Evolutionary conservation across 2,113 vertebrate species (phyloP).

Genomic region (Aphelocoma coerulescens): DNA sequence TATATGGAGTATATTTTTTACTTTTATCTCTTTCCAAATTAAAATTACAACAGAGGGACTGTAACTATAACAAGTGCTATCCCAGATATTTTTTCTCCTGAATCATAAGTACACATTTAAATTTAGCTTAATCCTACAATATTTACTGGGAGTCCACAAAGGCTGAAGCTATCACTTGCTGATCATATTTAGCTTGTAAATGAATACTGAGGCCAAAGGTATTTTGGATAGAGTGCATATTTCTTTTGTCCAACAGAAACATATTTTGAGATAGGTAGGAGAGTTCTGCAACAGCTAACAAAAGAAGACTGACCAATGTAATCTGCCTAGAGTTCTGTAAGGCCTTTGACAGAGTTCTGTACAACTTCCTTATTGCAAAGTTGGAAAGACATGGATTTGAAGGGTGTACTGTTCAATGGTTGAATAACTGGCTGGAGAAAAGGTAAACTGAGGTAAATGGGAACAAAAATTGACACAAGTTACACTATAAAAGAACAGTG

Average conservation of each 20-base stretch:
- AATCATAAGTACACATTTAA: not conserved
- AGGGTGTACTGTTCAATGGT: not conserved
- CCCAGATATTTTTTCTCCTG: not conserved
- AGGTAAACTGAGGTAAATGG: not conserved
- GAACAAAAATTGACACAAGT: not conserved
- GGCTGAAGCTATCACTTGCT: not conserved
- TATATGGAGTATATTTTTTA: not conserved
- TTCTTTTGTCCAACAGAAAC: not conserved
- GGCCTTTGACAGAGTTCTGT: not conserved
- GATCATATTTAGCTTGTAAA: not conserved
- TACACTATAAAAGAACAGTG: not conserved
- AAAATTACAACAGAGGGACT: not conserved
- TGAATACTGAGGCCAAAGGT: not conserved
- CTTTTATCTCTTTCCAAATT: not conserved
- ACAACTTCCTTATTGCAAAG: not conserved
- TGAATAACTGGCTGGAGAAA: not conserved
- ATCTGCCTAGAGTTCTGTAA: not conserved
- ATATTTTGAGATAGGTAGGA: not conserved
- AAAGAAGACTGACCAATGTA: not conserved
- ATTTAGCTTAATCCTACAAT: not conserved
- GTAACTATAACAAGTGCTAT: not conserved
- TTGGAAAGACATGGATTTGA: not conserved
- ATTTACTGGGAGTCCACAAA: not conserved
- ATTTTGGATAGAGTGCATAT: not conserved
- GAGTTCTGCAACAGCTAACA: not conserved